A percentile compares a stretch with the other conserved stretches of the same genome.
Conservation (phyloP, 2,797 vertebrate genomes). For the Lutjanus argentimaculatus region DNA sequence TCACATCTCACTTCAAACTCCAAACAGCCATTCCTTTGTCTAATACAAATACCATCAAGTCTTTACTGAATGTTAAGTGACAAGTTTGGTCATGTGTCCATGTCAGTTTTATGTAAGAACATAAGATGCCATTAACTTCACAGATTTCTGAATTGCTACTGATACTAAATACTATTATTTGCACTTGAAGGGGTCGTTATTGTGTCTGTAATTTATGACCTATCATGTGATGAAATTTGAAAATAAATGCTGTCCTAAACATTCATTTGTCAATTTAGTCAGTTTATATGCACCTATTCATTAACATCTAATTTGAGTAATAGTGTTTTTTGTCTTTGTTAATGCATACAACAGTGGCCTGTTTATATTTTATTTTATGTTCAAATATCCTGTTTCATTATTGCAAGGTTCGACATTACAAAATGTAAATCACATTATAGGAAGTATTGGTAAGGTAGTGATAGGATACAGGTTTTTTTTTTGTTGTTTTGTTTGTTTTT, state of each 20-base stretch:
- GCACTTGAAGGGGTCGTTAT: constrained; percentile 6
- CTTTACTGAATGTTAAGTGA: constrained; percentile 27
- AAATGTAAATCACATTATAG: no score
- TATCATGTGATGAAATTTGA: constrained; percentile 22
- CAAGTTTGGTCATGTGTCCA: constrained; percentile 10
- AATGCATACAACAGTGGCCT: not conserved
- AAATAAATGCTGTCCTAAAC: constrained; percentile 44
- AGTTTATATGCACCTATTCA: not conserved
- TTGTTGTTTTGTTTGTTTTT: no score
- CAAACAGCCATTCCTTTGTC: constrained; percentile 47
- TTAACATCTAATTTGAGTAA: no score
- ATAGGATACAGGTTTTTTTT: no score
- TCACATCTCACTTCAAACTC: not conserved
- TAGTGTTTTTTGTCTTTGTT: not conserved
- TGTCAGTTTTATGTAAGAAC: not conserved
- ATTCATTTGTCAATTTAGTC: not conserved
- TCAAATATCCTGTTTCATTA: not conserved
- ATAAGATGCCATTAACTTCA: constrained; percentile 17
- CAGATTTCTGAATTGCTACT: constrained; percentile 39
- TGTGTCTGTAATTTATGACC: constrained; percentile 13
- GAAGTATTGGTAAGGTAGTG: no score
- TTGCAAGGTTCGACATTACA: no score
- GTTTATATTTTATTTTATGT: not conserved
- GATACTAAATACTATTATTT: constrained; percentile 29
- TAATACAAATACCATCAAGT: not conserved